These are phyloP conservation scores for Drosophila erecta DNA, from an alignment of 1,140 invertebrate species.

Conservation along the genomic window DNA sequence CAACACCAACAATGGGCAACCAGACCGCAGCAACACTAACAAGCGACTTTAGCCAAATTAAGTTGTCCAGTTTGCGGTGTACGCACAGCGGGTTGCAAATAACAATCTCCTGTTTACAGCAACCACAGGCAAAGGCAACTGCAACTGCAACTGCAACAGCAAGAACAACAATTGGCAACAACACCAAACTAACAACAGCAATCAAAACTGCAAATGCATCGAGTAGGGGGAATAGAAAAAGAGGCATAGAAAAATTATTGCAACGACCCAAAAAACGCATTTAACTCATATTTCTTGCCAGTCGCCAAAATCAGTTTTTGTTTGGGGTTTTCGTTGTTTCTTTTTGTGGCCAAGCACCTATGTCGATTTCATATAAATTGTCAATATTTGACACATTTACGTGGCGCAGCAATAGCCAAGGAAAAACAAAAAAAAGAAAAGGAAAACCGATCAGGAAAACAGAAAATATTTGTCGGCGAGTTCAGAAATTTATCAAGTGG, in stretches of 20 bases:
- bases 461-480: constrained; percentile 41
- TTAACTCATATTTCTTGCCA: constrained; percentile 79
- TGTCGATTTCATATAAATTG: constrained; percentile 79
- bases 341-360: constrained; percentile 38
- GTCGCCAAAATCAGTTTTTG: constrained; percentile 47
- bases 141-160: constrained; percentile 17
- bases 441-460: constrained; percentile 45
- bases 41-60: constrained; percentile 82
- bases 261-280: constrained; percentile 76
- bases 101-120: constrained; percentile 81
- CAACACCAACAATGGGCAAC: constrained; percentile 33
- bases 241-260: constrained; percentile 53
- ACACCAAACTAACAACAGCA: constrained; percentile 44
- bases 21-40: constrained; percentile 63
- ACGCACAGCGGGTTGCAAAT: constrained; percentile 81
- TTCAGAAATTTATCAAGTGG: constrained; percentile 54
- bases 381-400: constrained; percentile 81
- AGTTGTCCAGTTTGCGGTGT: constrained; percentile 81
- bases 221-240: constrained; percentile 1
- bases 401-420: constrained; percentile 43
- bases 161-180: constrained; percentile 38
- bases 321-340: constrained; percentile 1
- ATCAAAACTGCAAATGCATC: constrained; percentile 40
- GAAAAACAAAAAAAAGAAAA: constrained; percentile 13
- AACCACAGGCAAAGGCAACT: constrained; percentile 48